Evolutionary conservation across 2,888 invertebrate species (phyloP).

Genomic region (Eurytoma californica): DNA sequence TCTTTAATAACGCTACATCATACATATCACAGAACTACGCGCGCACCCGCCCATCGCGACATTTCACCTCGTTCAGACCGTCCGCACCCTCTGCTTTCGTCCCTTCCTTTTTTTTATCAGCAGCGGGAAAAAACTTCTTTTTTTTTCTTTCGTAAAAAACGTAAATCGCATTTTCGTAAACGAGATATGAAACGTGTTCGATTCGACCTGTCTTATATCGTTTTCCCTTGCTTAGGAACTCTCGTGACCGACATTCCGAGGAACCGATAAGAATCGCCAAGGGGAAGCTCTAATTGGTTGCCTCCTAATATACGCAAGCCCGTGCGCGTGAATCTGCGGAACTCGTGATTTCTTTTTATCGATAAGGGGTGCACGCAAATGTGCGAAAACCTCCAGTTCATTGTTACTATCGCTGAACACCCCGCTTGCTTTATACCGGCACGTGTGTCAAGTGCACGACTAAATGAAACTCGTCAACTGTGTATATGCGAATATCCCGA

Average conservation of each 20-base stretch:
- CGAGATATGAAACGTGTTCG: too few species aligned
- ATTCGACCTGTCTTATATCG: not conserved
- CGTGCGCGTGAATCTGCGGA: constrained; percentile 17
- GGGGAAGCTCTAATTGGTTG: not conserved
- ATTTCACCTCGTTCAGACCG: constrained; percentile 17
- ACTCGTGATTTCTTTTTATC: constrained; percentile 29
- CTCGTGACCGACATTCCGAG: constrained; percentile 10
- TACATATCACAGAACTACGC: constrained; percentile 77
- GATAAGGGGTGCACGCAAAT: constrained; percentile 54
- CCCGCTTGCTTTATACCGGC: constrained; percentile 3
- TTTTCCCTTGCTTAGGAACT: constrained; percentile 32
- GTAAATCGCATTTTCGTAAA: too few species aligned
- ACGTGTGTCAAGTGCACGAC: constrained; percentile 22
- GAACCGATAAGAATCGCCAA: constrained; percentile 7
- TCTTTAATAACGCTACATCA: constrained; percentile 71
- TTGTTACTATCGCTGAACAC: constrained; percentile 4
- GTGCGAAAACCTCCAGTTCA: constrained; percentile 54
- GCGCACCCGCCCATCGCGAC: constrained; percentile 66
- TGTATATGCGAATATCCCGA: constrained; percentile 17
- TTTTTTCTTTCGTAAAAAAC: not conserved
- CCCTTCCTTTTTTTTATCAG: not conserved
- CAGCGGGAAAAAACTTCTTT: not conserved
- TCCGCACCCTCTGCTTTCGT: not conserved
- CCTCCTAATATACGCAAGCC: not conserved
- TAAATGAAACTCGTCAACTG: constrained; percentile 8